These are phyloP conservation scores for Engystomops pustulosus DNA, from an alignment of 2,113 vertebrate species.

Conservation along the genomic window DNA sequence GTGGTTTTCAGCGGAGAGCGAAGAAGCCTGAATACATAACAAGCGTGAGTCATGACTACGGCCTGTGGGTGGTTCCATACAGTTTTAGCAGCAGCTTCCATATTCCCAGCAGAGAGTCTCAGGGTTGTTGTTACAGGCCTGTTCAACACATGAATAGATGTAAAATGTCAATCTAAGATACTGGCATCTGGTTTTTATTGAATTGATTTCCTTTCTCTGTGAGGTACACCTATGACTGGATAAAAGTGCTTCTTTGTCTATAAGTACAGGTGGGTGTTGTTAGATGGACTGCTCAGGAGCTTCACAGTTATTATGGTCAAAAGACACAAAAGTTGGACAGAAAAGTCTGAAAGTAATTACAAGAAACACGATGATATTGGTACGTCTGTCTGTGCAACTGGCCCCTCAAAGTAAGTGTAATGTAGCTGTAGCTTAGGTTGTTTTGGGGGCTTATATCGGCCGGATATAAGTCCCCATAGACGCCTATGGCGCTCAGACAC, in stretches of 20 bases:
- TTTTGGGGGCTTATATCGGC: too few relatives aligned
- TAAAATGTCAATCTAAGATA: slow-evolving; percentile 59
- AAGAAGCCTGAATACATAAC: slow-evolving; percentile 64
- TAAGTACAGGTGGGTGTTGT: not conserved
- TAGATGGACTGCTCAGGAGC: not conserved
- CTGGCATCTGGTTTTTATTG: slow-evolving; percentile 60
- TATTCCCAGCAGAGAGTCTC: slow-evolving; percentile 66
- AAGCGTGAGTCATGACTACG: slow-evolving; percentile 63
- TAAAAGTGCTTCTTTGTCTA: not conserved
- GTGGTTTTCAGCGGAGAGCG: slow-evolving; percentile 48
- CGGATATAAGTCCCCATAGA: too few relatives aligned
- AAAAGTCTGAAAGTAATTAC: too few relatives aligned
- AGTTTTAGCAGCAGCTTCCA: slow-evolving; percentile 66
- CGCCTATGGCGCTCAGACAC: too few relatives aligned
- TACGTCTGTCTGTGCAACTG: not conserved
- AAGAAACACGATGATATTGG: not conserved
- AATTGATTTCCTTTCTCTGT: slow-evolving; percentile 17
- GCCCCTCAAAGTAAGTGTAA: too few relatives aligned
- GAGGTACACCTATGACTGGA: not conserved
- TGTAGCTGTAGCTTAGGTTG: too few relatives aligned
- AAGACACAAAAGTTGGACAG: not conserved
- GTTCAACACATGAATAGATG: slow-evolving; percentile 63
- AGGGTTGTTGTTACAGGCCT: slow-evolving; percentile 63
- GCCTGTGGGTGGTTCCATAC: slow-evolving; percentile 64
- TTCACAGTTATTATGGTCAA: not conserved